These are phyloP conservation scores for Aplocera efformata DNA, from an alignment of 2,888 invertebrate genomes.

Conservation along the genomic window DNA sequence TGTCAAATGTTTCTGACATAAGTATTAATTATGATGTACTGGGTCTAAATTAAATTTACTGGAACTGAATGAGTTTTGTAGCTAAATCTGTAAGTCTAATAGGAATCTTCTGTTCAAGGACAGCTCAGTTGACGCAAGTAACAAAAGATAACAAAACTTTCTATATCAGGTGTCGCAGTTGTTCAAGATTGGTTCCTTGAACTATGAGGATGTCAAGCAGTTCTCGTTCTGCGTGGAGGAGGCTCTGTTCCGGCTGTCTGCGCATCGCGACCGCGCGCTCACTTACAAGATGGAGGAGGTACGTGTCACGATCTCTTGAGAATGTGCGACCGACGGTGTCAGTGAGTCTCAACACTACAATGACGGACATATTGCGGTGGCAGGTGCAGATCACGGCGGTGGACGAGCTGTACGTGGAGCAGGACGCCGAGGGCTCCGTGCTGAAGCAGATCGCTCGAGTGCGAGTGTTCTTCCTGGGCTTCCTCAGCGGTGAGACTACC, in stretches of 20 bases:
- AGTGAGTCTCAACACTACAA: no score
- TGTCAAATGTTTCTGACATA: no score
- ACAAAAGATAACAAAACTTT: no score
- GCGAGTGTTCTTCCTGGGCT: slow-evolving; percentile 96
- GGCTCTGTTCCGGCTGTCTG: slow-evolving; percentile 90
- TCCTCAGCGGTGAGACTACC: slow-evolving; percentile 87
- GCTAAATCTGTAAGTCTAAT: no score
- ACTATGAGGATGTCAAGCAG: slow-evolving; percentile 93
- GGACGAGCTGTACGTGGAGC: slow-evolving; percentile 95
- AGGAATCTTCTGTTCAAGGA: no score
- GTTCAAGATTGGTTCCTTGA: slow-evolving; percentile 95
- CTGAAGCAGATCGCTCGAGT: slow-evolving; percentile 96
- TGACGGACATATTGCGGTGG: no score
- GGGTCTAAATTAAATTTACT: no score
- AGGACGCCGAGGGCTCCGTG: slow-evolving; percentile 90
- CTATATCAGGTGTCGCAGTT: slow-evolving; percentile 96
- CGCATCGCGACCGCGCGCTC: slow-evolving; percentile 92
- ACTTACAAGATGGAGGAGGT: slow-evolving; percentile 96
- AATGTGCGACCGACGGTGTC: no score
- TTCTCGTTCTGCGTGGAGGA: slow-evolving; percentile 96
- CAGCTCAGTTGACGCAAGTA: no score
- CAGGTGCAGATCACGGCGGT: slow-evolving; percentile 93
- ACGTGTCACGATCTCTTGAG: background rate
- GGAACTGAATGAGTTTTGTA: no score
- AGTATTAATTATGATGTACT: no score